These are phyloP conservation scores for Sylvietta virens DNA, from an alignment of 2,113 vertebrate genomes.

Conservation along the genomic window DNA sequence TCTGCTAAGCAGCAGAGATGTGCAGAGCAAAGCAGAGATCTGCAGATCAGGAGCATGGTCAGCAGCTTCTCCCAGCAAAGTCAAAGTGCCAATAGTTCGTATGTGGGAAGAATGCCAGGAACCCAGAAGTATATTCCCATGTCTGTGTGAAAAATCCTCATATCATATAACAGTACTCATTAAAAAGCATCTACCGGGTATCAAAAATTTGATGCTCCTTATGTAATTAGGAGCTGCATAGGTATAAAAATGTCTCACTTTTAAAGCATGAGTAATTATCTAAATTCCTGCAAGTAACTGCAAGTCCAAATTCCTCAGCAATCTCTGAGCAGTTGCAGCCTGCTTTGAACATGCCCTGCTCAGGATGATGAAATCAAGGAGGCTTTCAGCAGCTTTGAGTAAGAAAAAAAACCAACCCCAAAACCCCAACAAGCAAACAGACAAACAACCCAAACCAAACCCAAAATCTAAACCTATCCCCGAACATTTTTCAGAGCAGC, in stretches of 20 bases:
- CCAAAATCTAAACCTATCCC: neutral
- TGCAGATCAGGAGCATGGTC: neutral
- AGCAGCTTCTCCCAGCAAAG: neutral
- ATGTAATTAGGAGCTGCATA: neutral
- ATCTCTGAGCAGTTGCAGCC: neutral
- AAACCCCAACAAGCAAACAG: neutral
- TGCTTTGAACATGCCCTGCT: constrained; percentile 11
- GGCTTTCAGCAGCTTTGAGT: neutral
- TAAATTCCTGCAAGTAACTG: constrained; percentile 30
- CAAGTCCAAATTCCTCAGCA: constrained; percentile 43
- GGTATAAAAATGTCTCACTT: neutral
- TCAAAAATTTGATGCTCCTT: neutral
- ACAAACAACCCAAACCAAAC: neutral
- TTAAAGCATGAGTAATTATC: neutral
- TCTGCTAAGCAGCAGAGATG: neutral
- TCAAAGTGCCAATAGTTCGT: neutral
- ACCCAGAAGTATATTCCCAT: neutral
- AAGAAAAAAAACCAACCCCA: neutral
- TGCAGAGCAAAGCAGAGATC: neutral
- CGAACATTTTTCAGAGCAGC: neutral
- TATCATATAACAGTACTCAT: neutral
- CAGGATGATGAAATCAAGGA: constrained; percentile 31
- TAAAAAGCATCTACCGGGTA: neutral
- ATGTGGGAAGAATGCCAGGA: neutral
- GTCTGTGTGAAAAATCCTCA: neutral